These are phyloP conservation scores for Ruditapes philippinarum DNA, from an alignment of 1,140 invertebrate genomes.

Conservation along the genomic window DNA sequence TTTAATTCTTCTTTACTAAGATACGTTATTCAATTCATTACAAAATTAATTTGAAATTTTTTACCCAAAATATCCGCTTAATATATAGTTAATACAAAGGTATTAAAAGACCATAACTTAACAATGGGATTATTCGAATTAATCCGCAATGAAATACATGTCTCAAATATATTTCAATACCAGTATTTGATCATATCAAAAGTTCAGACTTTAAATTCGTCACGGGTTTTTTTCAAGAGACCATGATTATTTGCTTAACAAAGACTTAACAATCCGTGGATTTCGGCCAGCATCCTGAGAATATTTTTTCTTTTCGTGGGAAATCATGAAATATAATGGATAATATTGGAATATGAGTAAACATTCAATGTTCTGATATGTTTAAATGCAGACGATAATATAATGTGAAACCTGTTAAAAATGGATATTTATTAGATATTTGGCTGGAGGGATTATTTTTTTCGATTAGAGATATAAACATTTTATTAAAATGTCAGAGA, in stretches of 20 bases:
- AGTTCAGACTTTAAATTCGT: background rate
- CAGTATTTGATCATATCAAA: background rate
- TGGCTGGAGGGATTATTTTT: too few species aligned
- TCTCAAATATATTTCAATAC: background rate
- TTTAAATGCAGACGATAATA: too few species aligned
- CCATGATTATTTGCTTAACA: background rate
- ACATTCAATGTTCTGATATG: too few species aligned
- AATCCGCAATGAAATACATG: background rate
- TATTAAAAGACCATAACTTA: conserved; percentile 1
- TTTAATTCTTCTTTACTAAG: too few species aligned
- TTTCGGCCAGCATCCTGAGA: background rate
- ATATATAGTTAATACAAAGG: background rate
- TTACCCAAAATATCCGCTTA: background rate
- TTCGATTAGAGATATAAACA: background rate
- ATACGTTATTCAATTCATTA: background rate
- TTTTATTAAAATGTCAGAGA: conserved; percentile 44
- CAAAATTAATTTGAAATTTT: background rate
- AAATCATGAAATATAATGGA: background rate
- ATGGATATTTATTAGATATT: too few species aligned
- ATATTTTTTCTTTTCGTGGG: background rate
- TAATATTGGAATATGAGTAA: too few species aligned
- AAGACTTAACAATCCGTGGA: background rate
- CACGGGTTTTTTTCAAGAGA: too few species aligned
- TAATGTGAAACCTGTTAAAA: too few species aligned
- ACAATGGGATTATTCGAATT: background rate